phyloP scores from a whole-genome alignment of 2,797 vertebrate genomes.

The Poecilia wingei region DNA sequence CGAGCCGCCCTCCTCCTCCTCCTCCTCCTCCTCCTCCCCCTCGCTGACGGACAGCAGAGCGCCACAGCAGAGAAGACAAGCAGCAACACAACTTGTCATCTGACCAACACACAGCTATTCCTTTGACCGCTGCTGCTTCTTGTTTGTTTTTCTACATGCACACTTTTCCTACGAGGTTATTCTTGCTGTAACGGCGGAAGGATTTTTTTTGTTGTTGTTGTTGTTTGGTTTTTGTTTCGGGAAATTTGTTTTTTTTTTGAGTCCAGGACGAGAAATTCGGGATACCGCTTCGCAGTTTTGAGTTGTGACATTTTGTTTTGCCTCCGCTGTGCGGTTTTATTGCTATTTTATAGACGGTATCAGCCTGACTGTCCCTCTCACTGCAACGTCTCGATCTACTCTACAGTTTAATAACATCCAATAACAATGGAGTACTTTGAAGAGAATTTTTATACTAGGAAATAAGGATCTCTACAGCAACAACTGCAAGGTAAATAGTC shows the following conservation, averaged over 20 bases:
- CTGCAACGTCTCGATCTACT: constrained; percentile 41
- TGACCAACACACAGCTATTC: constrained; percentile 72
- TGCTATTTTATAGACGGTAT: constrained; percentile 49
- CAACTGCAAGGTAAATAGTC: constrained; percentile 65
- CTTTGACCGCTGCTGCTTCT: constrained; percentile 38
- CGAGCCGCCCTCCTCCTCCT: constrained; percentile 40
- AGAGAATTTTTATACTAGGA: constrained; percentile 54
- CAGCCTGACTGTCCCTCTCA: constrained; percentile 53
- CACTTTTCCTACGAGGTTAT: not conserved
- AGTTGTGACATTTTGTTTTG: constrained; percentile 39
- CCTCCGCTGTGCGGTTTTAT: constrained; percentile 19
- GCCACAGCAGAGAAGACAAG: constrained; percentile 72
- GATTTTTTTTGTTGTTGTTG: constrained; percentile 11
- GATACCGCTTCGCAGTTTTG: constrained; percentile 37
- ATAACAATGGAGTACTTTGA: constrained; percentile 72
- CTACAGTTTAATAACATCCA: constrained; percentile 24
- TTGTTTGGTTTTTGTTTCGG: constrained; percentile 4
- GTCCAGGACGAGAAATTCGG: constrained; percentile 27
- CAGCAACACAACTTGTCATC: constrained; percentile 80
- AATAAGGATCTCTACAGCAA: constrained; percentile 50
- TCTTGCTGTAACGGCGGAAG: constrained; percentile 57
- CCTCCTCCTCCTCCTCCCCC: constrained; percentile 20
- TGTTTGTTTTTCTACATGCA: constrained; percentile 15
- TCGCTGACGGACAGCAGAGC: constrained; percentile 64
- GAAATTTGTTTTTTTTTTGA: not conserved